These are phyloP conservation scores for Byasa hedistus DNA, from an alignment of 2,888 invertebrate genomes.

Conservation along the genomic window DNA sequence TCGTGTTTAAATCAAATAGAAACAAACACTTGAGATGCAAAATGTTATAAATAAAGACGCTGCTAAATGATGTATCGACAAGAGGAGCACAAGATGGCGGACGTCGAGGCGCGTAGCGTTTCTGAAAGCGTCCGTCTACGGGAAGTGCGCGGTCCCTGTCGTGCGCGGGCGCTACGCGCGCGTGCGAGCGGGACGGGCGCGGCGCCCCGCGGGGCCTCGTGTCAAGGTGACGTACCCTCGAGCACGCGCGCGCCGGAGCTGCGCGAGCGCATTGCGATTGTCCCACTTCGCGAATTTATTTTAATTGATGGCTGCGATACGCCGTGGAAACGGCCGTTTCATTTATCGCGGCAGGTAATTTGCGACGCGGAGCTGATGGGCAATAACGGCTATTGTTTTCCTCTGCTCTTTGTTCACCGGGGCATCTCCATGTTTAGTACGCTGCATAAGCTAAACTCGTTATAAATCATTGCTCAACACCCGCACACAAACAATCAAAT, in stretches of 20 bases:
- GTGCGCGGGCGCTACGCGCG: conserved; percentile 50
- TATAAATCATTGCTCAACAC: no score
- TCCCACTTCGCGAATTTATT: conserved; percentile 47
- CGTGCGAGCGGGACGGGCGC: conserved; percentile 51
- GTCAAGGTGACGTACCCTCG: conserved; percentile 75
- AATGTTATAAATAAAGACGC: conserved; percentile 36
- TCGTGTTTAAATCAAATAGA: no score
- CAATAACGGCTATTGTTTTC: no score
- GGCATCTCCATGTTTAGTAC: no score
- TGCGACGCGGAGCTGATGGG: not conserved
- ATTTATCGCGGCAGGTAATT: conserved; percentile 12
- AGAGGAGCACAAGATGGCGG: conserved; percentile 73
- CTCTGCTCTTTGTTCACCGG: no score
- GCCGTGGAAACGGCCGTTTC: conserved; percentile 26
- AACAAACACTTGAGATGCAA: not conserved
- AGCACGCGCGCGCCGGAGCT: conserved; percentile 44
- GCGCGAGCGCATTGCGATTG: conserved; percentile 47
- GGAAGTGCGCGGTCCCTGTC: conserved; percentile 54
- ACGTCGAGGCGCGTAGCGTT: conserved; percentile 66
- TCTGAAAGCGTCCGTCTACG: conserved; percentile 78
- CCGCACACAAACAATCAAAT: no score
- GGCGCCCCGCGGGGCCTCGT: conserved; percentile 70
- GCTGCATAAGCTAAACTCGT: no score
- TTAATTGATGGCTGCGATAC: conserved; percentile 35
- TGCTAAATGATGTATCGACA: conserved; percentile 57